A percentile compares a stretch with the other conserved stretches of the same genome.
These are phyloP conservation scores for Cyrtorhinus lividipennis DNA, from an alignment of 1,140 invertebrate genomes.

Conservation along the genomic window DNA sequence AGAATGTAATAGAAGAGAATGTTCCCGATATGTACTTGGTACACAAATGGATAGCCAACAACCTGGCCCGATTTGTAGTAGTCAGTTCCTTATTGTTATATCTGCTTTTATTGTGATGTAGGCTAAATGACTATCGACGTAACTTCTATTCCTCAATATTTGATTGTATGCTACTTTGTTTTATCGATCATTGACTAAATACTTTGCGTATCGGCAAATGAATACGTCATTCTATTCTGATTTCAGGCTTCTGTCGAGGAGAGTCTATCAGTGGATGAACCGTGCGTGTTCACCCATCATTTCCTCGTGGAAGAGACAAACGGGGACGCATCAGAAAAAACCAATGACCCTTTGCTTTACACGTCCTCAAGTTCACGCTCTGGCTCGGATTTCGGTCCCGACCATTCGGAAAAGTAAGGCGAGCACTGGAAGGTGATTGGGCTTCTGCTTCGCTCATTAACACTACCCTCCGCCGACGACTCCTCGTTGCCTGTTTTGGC, in stretches of 20 bases:
- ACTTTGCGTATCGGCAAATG: neutral
- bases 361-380: neutral
- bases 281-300: constrained; percentile 13
- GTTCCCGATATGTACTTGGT: neutral
- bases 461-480: too few species aligned
- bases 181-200: neutral
- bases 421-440: too few species aligned
- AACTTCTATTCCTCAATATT: neutral
- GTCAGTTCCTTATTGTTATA: neutral
- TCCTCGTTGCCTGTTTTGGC: too few species aligned
- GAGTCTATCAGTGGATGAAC: constrained; percentile 21
- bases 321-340: neutral
- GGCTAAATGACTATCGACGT: too few species aligned
- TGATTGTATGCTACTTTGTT: neutral
- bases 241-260: constrained; percentile 14
- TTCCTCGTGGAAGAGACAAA: constrained; percentile 1
- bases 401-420: neutral
- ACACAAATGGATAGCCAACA: neutral
- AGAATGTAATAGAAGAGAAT: too few species aligned
- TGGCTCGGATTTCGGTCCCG: neutral
- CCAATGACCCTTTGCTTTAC: neutral
- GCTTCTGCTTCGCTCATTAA: too few species aligned
- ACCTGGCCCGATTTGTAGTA: neutral
- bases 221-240: neutral
- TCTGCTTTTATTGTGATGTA: neutral